Evolutionary conservation across 2,888 invertebrate species (phyloP).

Genomic region (Teinopalpus imperialis): DNA sequence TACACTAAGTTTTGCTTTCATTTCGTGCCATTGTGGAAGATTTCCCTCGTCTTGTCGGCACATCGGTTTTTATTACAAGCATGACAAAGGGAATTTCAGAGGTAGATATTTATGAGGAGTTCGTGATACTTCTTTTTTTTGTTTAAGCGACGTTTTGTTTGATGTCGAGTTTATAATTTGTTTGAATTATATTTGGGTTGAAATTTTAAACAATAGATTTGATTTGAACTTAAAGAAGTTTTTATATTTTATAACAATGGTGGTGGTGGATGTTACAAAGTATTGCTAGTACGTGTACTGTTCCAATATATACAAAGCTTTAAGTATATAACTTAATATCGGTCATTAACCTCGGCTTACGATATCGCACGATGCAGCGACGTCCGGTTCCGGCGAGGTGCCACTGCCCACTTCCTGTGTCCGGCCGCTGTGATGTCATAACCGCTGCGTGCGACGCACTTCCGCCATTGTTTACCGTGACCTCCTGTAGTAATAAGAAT

Average conservation of each 20-base stretch:
- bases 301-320: too few relatives aligned
- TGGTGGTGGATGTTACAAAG: too few relatives aligned
- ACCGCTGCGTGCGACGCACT: conserved; percentile 68
- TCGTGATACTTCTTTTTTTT: conserved; percentile 20
- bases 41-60: conserved; percentile 31
- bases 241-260: too few relatives aligned
- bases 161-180: conserved; percentile 51
- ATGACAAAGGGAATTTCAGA: conserved; percentile 24
- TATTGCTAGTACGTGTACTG: too few relatives aligned
- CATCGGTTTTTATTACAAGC: conserved; percentile 35
- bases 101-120: conserved; percentile 23
- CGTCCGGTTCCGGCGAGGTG: conserved; percentile 71
- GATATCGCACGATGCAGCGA: conserved; percentile 58
- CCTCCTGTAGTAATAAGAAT: conserved; percentile 29
- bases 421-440: conserved; percentile 65
- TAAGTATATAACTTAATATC: too few relatives aligned
- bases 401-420: conserved; percentile 68
- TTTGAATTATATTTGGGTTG: conserved; percentile 58
- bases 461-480: conserved; percentile 44
- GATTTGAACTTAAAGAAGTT: too few relatives aligned
- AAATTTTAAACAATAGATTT: conserved; percentile 36
- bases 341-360: conserved; percentile 65
- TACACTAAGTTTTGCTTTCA: conserved; percentile 45
- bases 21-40: conserved; percentile 36
- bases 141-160: conserved; percentile 24